Base-by-base conservation (phyloP, 2,113 vertebrate species). In the Etheostoma spectabile region DNA sequence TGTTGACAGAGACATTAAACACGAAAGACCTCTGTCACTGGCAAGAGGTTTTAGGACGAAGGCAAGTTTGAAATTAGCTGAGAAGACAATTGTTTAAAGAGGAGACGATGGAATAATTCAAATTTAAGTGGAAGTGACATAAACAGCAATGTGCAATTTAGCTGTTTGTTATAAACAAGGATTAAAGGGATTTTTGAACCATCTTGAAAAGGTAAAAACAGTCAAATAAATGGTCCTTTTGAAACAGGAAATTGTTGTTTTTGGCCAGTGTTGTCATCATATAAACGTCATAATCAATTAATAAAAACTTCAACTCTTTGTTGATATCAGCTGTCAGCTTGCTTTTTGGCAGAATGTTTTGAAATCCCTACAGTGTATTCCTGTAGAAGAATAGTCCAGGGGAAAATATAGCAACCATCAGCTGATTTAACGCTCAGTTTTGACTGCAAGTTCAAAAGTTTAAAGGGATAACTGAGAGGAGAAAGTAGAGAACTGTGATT, bases 1-100 rank as follows among this genome's bases (percentile, higher is more conserved):
- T 88, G 91, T 89, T 89, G 90, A 93, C 89, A 88, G 88, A 91
- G 86, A 90, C 89, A 86, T 93, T 92, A 89, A 92, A 91, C 85
- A 91, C 65, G 35, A 82, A 42, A 80, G 85, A 52, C 80, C 76
- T 86, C 71, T 63, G 72, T 91, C 83, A 80, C 79, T 53, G 75
- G 74, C 38, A 52, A 86, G 45, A 80, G 38, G 35, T 56, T 77
- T 78, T n/a, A 48, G 68, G 64, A 83, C 8, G 24, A 76, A 79
- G 77, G 55, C 14, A 8, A 72, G 75, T 71, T 73, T 80, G 30
- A 80, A 30, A 45, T 69, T 0, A 6, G 33, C 2, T 35, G 18
- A 68, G 35, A 53, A 59, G 30, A 75, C 16, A 10, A 61, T 59
- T 66, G 11, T 16, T 59, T 38, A 53, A 71, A 66, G 70, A 46